Evolutionary conservation across 92 coral and sea anemone genomes (phyloP).

Genomic region (Phenganax stokvisi): DNA sequence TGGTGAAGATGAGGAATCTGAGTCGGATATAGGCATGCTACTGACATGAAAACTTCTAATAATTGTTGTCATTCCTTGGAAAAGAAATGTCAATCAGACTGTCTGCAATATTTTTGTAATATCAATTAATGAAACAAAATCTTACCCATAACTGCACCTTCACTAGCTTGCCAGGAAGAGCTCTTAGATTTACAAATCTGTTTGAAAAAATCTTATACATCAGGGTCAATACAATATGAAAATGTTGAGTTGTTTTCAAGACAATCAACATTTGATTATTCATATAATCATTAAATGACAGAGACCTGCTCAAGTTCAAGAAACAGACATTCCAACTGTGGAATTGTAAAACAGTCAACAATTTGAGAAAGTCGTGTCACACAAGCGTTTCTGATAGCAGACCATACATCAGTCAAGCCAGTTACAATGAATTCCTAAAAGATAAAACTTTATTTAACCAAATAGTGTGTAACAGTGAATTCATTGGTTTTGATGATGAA

Average conservation of each 20-base stretch:
- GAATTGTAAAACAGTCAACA: slow-evolving; percentile 64
- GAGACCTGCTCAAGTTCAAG: slow-evolving; percentile 64
- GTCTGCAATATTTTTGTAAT: not conserved
- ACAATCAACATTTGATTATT: too few species aligned
- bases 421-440: slow-evolving; percentile 65
- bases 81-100: not conserved
- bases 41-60: slow-evolving; percentile 80
- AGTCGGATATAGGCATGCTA: slow-evolving; percentile 45
- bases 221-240: not conserved
- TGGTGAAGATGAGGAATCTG: slow-evolving; percentile 47
- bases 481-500: not conserved
- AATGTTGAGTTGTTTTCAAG: too few species aligned
- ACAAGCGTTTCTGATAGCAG: slow-evolving; percentile 90
- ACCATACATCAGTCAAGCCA: slow-evolving; percentile 98
- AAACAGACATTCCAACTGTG: slow-evolving; percentile 73
- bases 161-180: slow-evolving; percentile 96
- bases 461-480: not conserved
- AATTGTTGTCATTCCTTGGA: slow-evolving; percentile 78
- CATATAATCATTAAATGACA: not conserved
- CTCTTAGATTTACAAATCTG: slow-evolving; percentile 85
- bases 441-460: not conserved
- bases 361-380: slow-evolving; percentile 69
- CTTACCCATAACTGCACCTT: slow-evolving; percentile 99
- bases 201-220: not conserved
- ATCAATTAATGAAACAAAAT: not conserved